Conservation (phyloP, 2,797 vertebrate genomes). For the Lycodopsis pacificus region DNA sequence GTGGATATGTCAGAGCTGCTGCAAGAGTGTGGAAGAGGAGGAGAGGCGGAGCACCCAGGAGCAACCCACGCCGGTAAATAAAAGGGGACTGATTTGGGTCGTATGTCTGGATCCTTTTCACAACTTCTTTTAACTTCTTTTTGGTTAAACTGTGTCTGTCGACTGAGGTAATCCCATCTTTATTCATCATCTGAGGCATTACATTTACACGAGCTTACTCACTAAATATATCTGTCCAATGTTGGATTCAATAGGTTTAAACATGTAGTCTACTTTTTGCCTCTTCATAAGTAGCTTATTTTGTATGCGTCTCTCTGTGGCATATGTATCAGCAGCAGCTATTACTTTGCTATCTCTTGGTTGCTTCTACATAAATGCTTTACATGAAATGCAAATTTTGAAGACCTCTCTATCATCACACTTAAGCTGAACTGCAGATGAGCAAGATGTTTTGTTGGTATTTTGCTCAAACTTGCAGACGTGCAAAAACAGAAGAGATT, state of each 20-base stretch:
- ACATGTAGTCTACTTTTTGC: not conserved
- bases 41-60: constrained; percentile 93
- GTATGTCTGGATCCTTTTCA: constrained; percentile 27
- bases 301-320: constrained; percentile 11
- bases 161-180: not conserved
- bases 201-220: constrained; percentile 17
- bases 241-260: constrained; percentile 11
- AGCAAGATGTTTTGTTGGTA: constrained; percentile 1
- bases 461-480: constrained; percentile 9
- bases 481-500: not conserved
- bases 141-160: constrained; percentile 14
- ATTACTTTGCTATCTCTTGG: constrained; percentile 5
- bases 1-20: constrained; percentile 99
- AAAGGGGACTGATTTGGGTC: constrained; percentile 49
- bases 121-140: constrained; percentile 6
- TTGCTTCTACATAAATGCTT: constrained; percentile 21
- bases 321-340: not conserved
- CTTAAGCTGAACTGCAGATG: not conserved
- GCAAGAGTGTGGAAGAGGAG: constrained; percentile 98
- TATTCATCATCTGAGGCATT: constrained; percentile 1
- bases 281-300: constrained; percentile 1
- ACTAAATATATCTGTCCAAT: constrained; percentile 2
- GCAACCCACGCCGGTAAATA: constrained; percentile 91
- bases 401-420: not conserved
- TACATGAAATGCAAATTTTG: constrained; percentile 27